Base-by-base conservation (phyloP, 2,113 vertebrate species). In the Eulacestoma nigropectus region DNA sequence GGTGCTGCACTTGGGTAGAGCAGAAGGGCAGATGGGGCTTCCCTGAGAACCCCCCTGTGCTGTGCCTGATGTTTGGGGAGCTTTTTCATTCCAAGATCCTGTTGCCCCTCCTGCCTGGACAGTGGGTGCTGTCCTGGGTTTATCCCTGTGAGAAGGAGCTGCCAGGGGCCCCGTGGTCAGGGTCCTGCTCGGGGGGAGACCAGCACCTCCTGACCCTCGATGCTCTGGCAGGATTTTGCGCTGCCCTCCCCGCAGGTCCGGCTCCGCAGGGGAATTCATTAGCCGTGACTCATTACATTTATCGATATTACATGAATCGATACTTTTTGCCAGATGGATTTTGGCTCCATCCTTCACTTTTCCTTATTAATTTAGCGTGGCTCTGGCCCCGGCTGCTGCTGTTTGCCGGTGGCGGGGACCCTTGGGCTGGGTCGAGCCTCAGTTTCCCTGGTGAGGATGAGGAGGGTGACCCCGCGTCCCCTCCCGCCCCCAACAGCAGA, bases 151-250 rank as follows among this genome's bases (percentile, higher is more conserved):
- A 23, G 32, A 56, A 35, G 57, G 47, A 76, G 68, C 41, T 56
- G 32, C 52, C 5, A 1, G 30, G 35, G 18, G 2, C 3, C 23
- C 47, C 0, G 1, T 2, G 65, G 6, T 32, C 8, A 5, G 37
- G 29, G 41, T 19, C 47, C 37, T 37, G 49, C 20, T 13, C 27
- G 0, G 1, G 37, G 46, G 46, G 22, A n/a, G 12, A 12, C 11
- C 64, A 67, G 50, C 50, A 26, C 27, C 26, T 35, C 35, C 4
- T 8, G 16, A 13, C 63, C n/a, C 57, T 25, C 44, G 0, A 0
- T 50, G 49, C 68, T 55, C 56, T 10, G 37, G 37, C 63, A 37
- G 72, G 62, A 9, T 83, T 63, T 55, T 2, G 3, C 1, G 5
- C 53, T 50, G 60, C 80, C 14, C 5, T 69, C 42, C 57, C 30